A percentile compares a stretch with the other conserved stretches of the same genome.
These are phyloP conservation scores for Lordiphosa stackelbergi DNA, from an alignment of 1,140 invertebrate genomes.

Conservation along the genomic window DNA sequence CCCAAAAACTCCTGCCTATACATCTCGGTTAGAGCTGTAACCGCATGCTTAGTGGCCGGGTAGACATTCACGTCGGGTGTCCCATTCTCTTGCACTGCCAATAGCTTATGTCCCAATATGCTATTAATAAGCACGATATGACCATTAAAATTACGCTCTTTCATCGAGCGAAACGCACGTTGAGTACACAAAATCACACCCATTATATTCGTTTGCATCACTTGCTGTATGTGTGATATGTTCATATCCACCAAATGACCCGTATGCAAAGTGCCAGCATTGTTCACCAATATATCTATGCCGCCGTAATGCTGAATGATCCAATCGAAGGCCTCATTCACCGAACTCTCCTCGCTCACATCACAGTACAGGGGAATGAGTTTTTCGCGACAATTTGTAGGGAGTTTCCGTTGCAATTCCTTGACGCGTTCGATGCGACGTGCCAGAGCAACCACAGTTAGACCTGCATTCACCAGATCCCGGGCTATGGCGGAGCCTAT, in stretches of 20 bases:
- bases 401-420: constrained; percentile 39
- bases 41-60: constrained; percentile 83
- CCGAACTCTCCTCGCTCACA: constrained; percentile 82
- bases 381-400: constrained; percentile 54
- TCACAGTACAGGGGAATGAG: constrained; percentile 81
- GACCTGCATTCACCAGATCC: constrained; percentile 80
- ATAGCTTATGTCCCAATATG: constrained; percentile 78
- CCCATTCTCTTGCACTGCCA: constrained; percentile 63
- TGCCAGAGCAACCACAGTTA: constrained; percentile 85
- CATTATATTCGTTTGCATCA: constrained; percentile 84
- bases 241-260: constrained; percentile 72
- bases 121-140: constrained; percentile 86
- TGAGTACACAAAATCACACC: constrained; percentile 83
- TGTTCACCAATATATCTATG: constrained; percentile 86
- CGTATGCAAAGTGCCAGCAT: constrained; percentile 81
- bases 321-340: constrained; percentile 82
- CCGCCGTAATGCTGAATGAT: constrained; percentile 81
- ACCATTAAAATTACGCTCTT: constrained; percentile 81
- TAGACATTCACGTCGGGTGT: constrained; percentile 79
- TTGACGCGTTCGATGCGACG: constrained; percentile 81
- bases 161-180: constrained; percentile 84
- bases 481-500: constrained; percentile 82
- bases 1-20: constrained; percentile 82
- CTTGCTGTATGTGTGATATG: constrained; percentile 76
- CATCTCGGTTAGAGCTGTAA: constrained; percentile 82